A percentile compares a stretch with the other conserved stretches of the same genome.
Conservation (phyloP, 1,140 invertebrate species). For the Bombus waltoni region DNA sequence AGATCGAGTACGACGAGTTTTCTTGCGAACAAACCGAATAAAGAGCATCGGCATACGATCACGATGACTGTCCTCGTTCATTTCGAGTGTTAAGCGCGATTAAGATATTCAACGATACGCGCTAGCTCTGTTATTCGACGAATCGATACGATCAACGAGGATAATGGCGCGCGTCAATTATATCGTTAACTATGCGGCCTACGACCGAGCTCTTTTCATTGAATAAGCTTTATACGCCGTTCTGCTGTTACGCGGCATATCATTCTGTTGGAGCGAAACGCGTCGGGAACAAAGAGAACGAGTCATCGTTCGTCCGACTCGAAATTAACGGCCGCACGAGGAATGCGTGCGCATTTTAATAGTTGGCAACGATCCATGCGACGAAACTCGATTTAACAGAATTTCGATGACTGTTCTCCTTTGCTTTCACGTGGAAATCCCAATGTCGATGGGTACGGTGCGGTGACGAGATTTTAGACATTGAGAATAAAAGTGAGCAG, state of each 20-base stretch:
- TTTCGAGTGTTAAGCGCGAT: constrained; percentile 34
- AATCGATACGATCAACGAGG: constrained; percentile 39
- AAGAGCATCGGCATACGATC: constrained; percentile 26
- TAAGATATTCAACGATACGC: constrained; percentile 49
- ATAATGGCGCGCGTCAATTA: constrained; percentile 51
- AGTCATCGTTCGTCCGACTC: background rate
- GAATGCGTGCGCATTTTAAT: background rate
- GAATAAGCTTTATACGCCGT: background rate
- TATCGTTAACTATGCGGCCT: constrained; percentile 31
- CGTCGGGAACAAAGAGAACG: background rate
- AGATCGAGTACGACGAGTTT: background rate
- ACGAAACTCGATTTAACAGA: too few species aligned
- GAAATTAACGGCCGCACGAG: background rate
- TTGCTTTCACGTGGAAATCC: too few species aligned
- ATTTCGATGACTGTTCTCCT: too few species aligned
- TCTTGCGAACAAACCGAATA: background rate
- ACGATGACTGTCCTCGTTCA: constrained; percentile 20
- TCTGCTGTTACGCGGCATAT: background rate
- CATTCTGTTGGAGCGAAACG: background rate
- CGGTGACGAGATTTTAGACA: too few species aligned
- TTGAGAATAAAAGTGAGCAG: too few species aligned
- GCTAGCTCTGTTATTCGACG: constrained; percentile 46
- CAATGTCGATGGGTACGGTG: too few species aligned
- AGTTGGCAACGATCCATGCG: too few species aligned
- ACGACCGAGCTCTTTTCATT: background rate